Evolutionary conservation across 2,113 vertebrate species (phyloP), one percentile per base, ranked within the genome.

Genomic region (Globicephala melas): DNA sequence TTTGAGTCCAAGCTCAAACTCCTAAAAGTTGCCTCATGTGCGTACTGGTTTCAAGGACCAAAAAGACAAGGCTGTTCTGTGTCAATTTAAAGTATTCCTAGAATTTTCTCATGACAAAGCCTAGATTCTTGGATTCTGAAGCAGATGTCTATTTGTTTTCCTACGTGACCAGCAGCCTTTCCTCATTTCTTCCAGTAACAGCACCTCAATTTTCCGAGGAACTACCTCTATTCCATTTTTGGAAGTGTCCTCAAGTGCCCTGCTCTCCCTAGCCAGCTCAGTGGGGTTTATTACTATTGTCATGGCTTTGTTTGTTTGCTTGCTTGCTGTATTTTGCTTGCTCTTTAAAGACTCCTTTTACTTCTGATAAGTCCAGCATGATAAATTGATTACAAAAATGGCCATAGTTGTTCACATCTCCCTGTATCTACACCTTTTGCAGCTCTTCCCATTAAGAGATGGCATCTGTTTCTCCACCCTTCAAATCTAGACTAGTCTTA

Each of bases 131-230:
- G 21, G 38, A 93, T 83, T 88, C 84, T 55, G n/a, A 92, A n/a
- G 53, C 36, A 65, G 38, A 70, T 73, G 13, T 44, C 73, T 94
- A 0, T 74, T 28, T 82, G 10, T 91, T 91, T 77, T 77, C 31
- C 36, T 95, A 84, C 65, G 53, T 41, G 74, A 71, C 18, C 58
- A 79, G 44, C 63, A 92, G 18, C 77, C 25, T n/a, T 76, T 95
- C 38, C 67, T 95, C 23, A 41, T 95, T 93, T 81, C n/a, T 82
- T 94, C 82, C 25, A 94, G 81, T 79, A 80, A 89, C 11, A 73
- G 14, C 18, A 94, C 73, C 28, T 63, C 28, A 28, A 18, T 73
- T 93, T 95, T 55, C 70, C 47, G 70, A 86, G 44, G 31, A 95
- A 50, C 41, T 91, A 93, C 9, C 14, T 60, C 67, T 81, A 9